Evolutionary conservation across 2,113 vertebrate genomes (phyloP).

Genomic region (Pseudonaja textilis): DNA sequence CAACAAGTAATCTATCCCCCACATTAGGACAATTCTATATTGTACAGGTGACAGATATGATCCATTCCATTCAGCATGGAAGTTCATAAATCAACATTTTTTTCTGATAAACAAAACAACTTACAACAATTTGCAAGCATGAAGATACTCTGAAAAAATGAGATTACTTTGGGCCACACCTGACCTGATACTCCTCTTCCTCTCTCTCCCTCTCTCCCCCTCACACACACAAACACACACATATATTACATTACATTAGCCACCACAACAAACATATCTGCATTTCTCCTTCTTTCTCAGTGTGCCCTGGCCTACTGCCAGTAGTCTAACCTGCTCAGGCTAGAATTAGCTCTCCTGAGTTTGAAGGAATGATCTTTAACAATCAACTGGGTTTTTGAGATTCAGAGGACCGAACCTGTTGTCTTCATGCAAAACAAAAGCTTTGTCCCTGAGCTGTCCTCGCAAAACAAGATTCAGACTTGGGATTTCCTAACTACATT

Average conservation of each 20-base stretch:
- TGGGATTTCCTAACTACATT: neutral
- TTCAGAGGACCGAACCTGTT: neutral
- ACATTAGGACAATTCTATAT: neutral
- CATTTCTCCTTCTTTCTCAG: neutral
- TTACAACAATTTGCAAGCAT: neutral
- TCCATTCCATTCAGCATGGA: neutral
- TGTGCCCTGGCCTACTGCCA: neutral
- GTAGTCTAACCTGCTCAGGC: neutral
- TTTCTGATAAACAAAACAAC: neutral
- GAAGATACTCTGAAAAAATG: neutral
- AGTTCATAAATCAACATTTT: neutral
- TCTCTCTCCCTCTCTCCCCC: too few relatives aligned
- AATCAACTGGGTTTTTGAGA: neutral
- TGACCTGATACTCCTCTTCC: neutral
- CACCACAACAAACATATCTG: neutral
- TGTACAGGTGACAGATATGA: neutral
- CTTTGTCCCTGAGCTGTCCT: neutral
- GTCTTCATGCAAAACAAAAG: neutral
- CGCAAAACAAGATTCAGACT: neutral
- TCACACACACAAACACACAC: neutral
- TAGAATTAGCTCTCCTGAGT: neutral
- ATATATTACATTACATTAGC: neutral
- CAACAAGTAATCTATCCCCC: neutral
- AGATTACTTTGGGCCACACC: neutral
- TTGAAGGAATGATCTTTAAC: neutral